Evolutionary conservation across 1,140 invertebrate genomes (phyloP).

Genomic region (Idris sp.): DNA sequence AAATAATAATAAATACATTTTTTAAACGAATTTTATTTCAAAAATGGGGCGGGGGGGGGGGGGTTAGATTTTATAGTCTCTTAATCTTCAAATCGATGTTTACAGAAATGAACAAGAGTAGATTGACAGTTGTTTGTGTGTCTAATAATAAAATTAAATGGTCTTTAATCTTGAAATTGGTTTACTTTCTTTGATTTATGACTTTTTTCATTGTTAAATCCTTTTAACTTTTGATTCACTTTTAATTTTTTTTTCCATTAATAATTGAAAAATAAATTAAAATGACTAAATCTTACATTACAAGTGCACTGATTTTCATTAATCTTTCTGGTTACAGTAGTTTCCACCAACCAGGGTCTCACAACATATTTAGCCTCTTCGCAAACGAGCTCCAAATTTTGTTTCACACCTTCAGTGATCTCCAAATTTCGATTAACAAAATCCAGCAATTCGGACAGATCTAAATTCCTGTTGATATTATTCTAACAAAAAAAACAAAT

Average conservation of each 20-base stretch:
- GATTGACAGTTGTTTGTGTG: no score
- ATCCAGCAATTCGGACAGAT: conserved; percentile 61
- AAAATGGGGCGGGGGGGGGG: no score
- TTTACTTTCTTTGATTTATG: no score
- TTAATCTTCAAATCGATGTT: no score
- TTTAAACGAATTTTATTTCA: no score
- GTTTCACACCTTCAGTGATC: conserved; percentile 66
- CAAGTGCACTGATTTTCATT: conserved; percentile 66
- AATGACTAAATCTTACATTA: conserved; percentile 67
- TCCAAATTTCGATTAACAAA: conserved; percentile 62
- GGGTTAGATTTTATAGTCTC: no score
- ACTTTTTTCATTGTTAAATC: no score
- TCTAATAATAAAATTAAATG: no score
- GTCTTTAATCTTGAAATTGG: no score
- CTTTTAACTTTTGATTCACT: no score
- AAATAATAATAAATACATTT: neutral
- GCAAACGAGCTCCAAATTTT: conserved; percentile 65
- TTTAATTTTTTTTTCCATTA: no score
- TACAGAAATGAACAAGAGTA: no score
- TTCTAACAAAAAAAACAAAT: conserved; percentile 26
- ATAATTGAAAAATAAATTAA: neutral
- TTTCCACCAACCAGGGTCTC: conserved; percentile 69
- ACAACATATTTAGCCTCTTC: conserved; percentile 71
- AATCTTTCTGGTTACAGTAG: conserved; percentile 49
- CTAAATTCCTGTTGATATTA: conserved; percentile 22